Base-by-base conservation (phyloP, 2,888 invertebrate genomes). In the Cantharis lateralis region DNA sequence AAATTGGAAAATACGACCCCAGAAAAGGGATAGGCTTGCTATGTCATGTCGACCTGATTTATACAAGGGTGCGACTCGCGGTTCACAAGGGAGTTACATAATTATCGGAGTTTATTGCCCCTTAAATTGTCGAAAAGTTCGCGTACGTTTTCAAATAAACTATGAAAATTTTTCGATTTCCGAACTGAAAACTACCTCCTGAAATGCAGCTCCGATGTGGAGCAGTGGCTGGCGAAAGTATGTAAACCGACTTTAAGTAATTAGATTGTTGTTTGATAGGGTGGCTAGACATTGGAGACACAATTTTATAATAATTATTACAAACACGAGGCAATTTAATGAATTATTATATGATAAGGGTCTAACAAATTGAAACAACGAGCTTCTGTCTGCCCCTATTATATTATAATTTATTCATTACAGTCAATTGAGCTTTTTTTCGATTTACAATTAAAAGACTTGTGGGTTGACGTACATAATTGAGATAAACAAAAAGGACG, bases 51-150 rank as follows among this genome's bases (percentile, higher is more conserved):
- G 62, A 24, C 62, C 71, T 71, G 71, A 71, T 71, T 71, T 71
- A 71, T 71, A 62, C 64, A 62, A 62, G 71, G 71, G 71, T 24
- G 71, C 62, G 71, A 62, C 71, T 24, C 13, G 62, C 48, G 48
- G 48, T 62, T 32, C 70, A 70, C 61, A 18, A 15, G 71, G 24
- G 71, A 62, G 61, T 18, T 71, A 71, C 20, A 62, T 71, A 62
- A 71, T 71, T 62, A 71, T 61, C 48, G 11, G 20, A 71, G 71
- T 71, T 71, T 71, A 62, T 71, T 71, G 71, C 71, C 71, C 71
- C 62, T 66, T 66, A 66, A 66, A 66, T 20, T 66, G 18, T 66
- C 64, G 20, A 66, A 66, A 66, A 18, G 10, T 66, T 66, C 20
- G n/a, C 9, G 48, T 48, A 7, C n/a, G 48, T n/a, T 48, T 48